Percentiles rank a stretch among this genome's conserved stretches.
Conservation (phyloP, 1,140 invertebrate species). For the Macrotrachela quadricornifera region DNA sequence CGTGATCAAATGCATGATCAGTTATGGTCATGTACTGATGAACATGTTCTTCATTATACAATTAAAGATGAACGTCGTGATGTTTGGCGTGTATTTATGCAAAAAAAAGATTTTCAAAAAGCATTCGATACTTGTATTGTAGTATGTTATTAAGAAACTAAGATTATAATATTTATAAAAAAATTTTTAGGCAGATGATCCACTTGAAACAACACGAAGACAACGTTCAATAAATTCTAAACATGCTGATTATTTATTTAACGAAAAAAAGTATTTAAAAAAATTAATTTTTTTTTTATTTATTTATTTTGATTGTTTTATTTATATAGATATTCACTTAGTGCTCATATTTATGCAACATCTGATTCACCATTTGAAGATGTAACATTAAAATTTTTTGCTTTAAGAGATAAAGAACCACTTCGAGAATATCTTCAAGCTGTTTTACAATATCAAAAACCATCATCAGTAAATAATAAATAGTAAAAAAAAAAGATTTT, state of each 20-base stretch:
- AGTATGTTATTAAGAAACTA: no score
- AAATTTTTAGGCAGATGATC: no score
- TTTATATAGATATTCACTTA: conserved; percentile 43
- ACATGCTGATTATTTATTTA: conserved; percentile 67
- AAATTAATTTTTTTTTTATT: conserved; percentile 4
- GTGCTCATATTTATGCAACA: conserved; percentile 63
- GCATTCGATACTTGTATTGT: no score
- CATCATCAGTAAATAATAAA: conserved; percentile 13
- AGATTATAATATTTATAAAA: no score
- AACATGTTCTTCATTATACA: no score
- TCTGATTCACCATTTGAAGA: conserved; percentile 80
- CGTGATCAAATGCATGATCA: no score
- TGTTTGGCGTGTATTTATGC: no score
- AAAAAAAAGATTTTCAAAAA: no score
- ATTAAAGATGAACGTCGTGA: no score
- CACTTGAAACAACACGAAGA: no score
- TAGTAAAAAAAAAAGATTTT: neutral
- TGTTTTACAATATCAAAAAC: conserved; percentile 19
- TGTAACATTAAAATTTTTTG: conserved; percentile 70
- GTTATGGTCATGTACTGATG: no score
- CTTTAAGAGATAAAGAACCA: conserved; percentile 55
- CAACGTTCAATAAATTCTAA: no score
- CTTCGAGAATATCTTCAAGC: conserved; percentile 61
- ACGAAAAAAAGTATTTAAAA: conserved; percentile 43
- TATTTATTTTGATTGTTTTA: neutral